A percentile compares a stretch with the other conserved stretches of the same genome.
Conservation (phyloP, 2,113 vertebrate genomes). For the Anser cygnoides region DNA sequence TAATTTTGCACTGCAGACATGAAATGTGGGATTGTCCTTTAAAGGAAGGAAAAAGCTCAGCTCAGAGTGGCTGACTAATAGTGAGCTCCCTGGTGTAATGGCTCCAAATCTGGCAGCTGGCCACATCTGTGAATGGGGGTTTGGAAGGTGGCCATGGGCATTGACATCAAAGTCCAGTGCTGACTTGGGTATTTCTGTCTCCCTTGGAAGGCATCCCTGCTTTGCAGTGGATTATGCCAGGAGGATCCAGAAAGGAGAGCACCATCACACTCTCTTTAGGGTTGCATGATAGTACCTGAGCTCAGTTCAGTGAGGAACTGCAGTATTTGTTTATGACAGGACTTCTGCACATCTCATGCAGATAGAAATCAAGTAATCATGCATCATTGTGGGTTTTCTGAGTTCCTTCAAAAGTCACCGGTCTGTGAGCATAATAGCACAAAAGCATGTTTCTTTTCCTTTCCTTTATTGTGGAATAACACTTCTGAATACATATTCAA, state of each 20-base stretch:
- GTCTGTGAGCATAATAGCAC: neutral
- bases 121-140: neutral
- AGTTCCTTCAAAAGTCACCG: neutral
- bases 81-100: neutral
- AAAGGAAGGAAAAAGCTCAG: neutral
- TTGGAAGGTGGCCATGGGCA: neutral
- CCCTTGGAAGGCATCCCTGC: neutral
- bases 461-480: neutral
- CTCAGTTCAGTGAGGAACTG: neutral
- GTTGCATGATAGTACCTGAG: rapidly evolving
- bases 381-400: neutral
- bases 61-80: neutral
- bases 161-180: neutral
- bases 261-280: neutral
- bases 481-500: neutral
- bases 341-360: neutral
- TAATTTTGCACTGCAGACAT: conserved; percentile 60
- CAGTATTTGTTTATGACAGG: neutral
- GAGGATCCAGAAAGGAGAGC: neutral
- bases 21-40: conserved; percentile 44
- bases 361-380: neutral
- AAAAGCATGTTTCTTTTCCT: neutral
- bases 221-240: neutral
- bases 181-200: neutral
- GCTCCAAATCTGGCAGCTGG: neutral